These are phyloP conservation scores for Zhengitettix transpicula DNA, from an alignment of 2,888 invertebrate genomes.

Conservation along the genomic window DNA sequence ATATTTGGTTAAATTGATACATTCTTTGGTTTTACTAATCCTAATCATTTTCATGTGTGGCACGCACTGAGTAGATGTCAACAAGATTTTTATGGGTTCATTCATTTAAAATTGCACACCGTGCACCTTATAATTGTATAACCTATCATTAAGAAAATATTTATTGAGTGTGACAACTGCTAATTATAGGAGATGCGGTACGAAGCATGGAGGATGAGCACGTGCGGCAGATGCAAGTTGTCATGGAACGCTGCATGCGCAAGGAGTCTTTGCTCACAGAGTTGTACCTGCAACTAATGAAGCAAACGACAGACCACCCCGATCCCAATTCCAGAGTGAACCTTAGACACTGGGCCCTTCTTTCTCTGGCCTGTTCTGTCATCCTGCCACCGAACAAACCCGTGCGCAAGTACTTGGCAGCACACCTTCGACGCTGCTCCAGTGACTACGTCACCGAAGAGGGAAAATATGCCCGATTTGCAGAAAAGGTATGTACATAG, in stretches of 20 bases:
- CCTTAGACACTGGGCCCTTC: constrained; percentile 79
- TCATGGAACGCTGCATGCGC: constrained; percentile 81
- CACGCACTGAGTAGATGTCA: no score
- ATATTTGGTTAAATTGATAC: no score
- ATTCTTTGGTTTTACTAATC: no score
- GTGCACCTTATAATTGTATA: no score
- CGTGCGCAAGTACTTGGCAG: constrained; percentile 69
- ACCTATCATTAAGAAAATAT: no score
- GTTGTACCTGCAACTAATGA: constrained; percentile 79
- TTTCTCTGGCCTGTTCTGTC: constrained; percentile 64
- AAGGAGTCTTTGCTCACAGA: constrained; percentile 78
- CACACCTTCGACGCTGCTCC: constrained; percentile 77
- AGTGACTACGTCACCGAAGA: constrained; percentile 81
- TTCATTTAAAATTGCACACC: no score
- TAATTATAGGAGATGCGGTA: constrained; percentile 36
- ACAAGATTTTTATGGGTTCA: no score
- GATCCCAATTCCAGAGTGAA: constrained; percentile 78
- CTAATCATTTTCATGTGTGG: no score
- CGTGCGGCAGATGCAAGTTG: constrained; percentile 70
- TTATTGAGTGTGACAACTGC: neutral
- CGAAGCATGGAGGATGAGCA: constrained; percentile 71
- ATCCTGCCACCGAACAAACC: constrained; percentile 75
- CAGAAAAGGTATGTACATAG: constrained; percentile 67
- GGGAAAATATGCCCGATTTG: constrained; percentile 84
- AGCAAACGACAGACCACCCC: constrained; percentile 84